Evolutionary conservation across 2,888 invertebrate genomes (phyloP), one percentile per base, ranked within the genome.

Genomic region (Ditula angustiorana): DNA sequence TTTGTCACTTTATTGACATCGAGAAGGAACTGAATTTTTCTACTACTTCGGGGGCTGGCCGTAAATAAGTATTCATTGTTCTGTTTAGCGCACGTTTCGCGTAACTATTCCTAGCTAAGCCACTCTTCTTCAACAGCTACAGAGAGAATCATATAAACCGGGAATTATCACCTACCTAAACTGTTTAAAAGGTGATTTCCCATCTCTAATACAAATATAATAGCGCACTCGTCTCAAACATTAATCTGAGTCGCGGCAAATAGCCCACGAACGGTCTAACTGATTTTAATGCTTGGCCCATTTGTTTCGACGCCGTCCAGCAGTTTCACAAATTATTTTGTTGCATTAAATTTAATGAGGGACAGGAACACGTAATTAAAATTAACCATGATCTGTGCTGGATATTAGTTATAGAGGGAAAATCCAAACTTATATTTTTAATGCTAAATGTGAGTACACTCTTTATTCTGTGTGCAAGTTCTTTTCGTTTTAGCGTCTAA

Each of bases 261-360:
- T 58, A 52, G 58, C 44, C 26, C 63, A 63, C 63, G 58, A 58
- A 53, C 59, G 46, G 10, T 35, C 81, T 85, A 85, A 87, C 84
- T 81, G 85, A 86, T 86, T 86, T 82, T 82, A 84, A 87, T 83
- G 81, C 59, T 74, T 66, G 61, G 41, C 59, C 72, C 70, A 81
- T 81, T 81, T 69, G 69, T 76, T 74, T 71, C 50, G 64, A 70
- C 75, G 73, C 71, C 52, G 59, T 67, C 64, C 57, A 47, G 61
- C 56, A 70, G 71, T 50, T 58, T 67, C 58, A 76, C 77, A 77
- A 81, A 84, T 80, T 82, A 82, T 83, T 79, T 79, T 74, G 75
- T 81, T 78, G 73, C 80, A 79, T 84, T 85, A 80, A 53, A 79
- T 69, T 78, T 81, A 81, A 85, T 80, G 80, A 59, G 41, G 46